Conservation (phyloP, 2,888 invertebrate species). For the Peribatodes rhomboidaria region DNA sequence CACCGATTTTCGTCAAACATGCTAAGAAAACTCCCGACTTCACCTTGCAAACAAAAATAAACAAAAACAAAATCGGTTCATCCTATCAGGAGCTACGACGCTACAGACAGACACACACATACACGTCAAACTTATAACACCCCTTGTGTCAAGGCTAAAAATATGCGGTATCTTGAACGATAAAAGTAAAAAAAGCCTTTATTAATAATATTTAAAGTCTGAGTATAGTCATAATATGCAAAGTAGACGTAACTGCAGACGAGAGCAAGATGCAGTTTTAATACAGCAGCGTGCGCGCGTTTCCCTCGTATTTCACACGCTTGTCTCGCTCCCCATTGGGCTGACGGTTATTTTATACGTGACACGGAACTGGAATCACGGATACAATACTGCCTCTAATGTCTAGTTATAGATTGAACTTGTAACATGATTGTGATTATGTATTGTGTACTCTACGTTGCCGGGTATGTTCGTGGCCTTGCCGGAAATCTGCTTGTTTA, state of each 20-base stretch:
- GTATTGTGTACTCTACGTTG: not conserved
- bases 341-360: conserved; percentile 80
- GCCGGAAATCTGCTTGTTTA: too few relatives aligned
- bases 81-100: too few relatives aligned
- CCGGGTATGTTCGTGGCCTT: not conserved
- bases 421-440: conserved; percentile 6
- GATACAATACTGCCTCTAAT: conserved; percentile 65
- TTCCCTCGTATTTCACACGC: conserved; percentile 73
- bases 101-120: too few relatives aligned
- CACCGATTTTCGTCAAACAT: too few relatives aligned
- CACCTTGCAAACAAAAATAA: too few relatives aligned
- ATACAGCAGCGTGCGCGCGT: conserved; percentile 63
- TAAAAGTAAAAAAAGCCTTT: not conserved
- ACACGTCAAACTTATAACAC: too few relatives aligned
- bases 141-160: too few relatives aligned
- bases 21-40: too few relatives aligned
- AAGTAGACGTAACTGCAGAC: conserved; percentile 50
- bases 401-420: conserved; percentile 56
- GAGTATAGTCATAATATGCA: conserved; percentile 14
- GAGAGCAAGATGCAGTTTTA: conserved; percentile 72
- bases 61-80: too few relatives aligned
- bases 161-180: too few relatives aligned
- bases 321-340: conserved; percentile 71
- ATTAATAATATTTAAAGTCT: conserved; percentile 7
- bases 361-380: conserved; percentile 68